Evolutionary conservation across 2,888 invertebrate species (phyloP), one percentile per base, ranked within the genome.

Genomic region (Cotesia congregata): DNA sequence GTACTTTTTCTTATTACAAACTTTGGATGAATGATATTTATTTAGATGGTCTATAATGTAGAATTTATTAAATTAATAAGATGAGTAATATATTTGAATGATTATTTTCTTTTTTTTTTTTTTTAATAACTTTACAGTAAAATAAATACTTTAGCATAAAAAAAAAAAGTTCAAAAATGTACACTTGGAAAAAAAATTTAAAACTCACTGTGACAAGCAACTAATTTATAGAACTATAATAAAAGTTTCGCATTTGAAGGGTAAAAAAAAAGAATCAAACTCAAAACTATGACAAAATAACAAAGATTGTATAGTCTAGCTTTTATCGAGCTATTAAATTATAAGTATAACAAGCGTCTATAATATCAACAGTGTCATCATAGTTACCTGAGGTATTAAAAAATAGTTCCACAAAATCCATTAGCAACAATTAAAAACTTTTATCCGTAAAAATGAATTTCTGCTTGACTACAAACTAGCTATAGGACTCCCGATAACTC

Each of bases 1-100:
- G 6, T 81, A 81, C 39, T 81, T 78, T 76, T 80, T 80, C 59
- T 39, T 81, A 41, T 68, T 81, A 6, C 75, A 74, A 75, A 76
- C 79, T 5, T n/a, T 80, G n/a, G 39, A 68, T 4, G 9, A 68
- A 50, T 50, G 50, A 50, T 6, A 50, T 9, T 9, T 50, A 4
- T 50, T 50, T 9, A 3, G 9, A 9, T 9, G 50, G 12, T 50
- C 7, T 1, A 50, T 50, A 0, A 50, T 50, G 9, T 50, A 50
- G 50, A 50, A 0, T 50, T 50, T 50, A 50, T 50, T 12, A 50
- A 50, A 50, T 50, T 50, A 6, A 50, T 50, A 50, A 1, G 12
- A 4, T 50, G 3, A 12, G 1, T 50, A 12, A 2, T 12, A 50
- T 50, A 12, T 12, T 50, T 50, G 4, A 50, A 1, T 50, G 12